These are phyloP conservation scores for Eublepharis macularius DNA, from an alignment of 2,113 vertebrate genomes.

Conservation along the genomic window DNA sequence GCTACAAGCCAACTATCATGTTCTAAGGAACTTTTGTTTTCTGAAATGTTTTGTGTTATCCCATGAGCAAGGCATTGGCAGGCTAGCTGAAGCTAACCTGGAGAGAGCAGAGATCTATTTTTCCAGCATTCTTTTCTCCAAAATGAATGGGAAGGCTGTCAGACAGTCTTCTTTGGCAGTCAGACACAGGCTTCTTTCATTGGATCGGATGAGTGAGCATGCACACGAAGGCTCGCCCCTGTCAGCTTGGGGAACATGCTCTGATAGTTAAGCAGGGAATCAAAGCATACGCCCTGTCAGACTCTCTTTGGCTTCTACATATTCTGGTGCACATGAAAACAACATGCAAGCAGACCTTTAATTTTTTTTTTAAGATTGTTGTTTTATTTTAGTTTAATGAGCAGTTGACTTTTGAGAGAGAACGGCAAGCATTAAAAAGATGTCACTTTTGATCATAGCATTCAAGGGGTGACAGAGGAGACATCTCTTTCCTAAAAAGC, in stretches of 20 bases:
- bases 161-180: not conserved
- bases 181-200: not conserved
- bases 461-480: not conserved
- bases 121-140: not conserved
- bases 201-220: not conserved
- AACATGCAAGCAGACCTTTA: not conserved
- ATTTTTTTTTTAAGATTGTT: not conserved
- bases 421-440: not conserved
- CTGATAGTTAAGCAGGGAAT: not conserved
- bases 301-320: not conserved
- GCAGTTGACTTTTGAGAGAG: constrained; percentile 1
- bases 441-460: not conserved
- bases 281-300: not conserved
- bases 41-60: not conserved
- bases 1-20: not conserved
- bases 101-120: not conserved
- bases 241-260: not conserved
- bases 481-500: not conserved
- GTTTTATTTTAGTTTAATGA: not conserved
- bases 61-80: no score
- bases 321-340: not conserved
- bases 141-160: constrained; percentile 4
- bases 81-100: not conserved
- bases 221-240: not conserved
- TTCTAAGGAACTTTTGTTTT: no score